Evolutionary conservation across 2,797 vertebrate genomes (phyloP), one percentile per base, ranked within the genome.

Genomic region (Cacajao melanocephalus): DNA sequence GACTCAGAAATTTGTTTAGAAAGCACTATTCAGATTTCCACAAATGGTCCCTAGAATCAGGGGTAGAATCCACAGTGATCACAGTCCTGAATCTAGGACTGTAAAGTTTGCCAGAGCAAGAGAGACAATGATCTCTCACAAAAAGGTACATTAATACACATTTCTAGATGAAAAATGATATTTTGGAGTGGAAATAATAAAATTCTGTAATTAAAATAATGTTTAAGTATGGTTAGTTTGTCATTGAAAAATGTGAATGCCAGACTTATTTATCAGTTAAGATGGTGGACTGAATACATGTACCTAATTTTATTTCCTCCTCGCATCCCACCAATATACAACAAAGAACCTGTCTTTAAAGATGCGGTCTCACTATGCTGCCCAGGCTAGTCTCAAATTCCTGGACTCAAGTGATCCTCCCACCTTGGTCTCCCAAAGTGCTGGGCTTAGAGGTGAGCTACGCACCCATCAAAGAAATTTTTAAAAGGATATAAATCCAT

Each of bases 231-330:
- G 24, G 48, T 61, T 48, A 48, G 30, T 58, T 78, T 84, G 30
- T 82, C 39, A 70, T 73, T 80, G 80, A 67, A 96, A 96, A 96
- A 61, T 75, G 95, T 87, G 87, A 78, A 82, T 52, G 61, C 17
- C 33, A 88, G 80, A 75, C 41, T 72, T 82, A n/a, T 84, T 72
- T 79, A 30, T 84, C 12, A 28, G 30, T 36, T 58, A 76, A 88
- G 28, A 67, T 7, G 14, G 41, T 7, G 86, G 89, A 93, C 46
- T 87, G 76, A 88, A 91, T 26, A 78, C 58, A 80, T 17, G 12
- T 46, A 50, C 19, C 70, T 82, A 76, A 61, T 46, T 80, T 85
- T 90, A 55, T 72, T 93, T 41, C 30, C n/a, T 88, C 80, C 41
- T 4, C 30, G 94, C 55, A 46, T 36, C 64, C 22, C 20, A 87